Conservation (phyloP, 1,140 invertebrate species). For the Lepidostoma basale region DNA sequence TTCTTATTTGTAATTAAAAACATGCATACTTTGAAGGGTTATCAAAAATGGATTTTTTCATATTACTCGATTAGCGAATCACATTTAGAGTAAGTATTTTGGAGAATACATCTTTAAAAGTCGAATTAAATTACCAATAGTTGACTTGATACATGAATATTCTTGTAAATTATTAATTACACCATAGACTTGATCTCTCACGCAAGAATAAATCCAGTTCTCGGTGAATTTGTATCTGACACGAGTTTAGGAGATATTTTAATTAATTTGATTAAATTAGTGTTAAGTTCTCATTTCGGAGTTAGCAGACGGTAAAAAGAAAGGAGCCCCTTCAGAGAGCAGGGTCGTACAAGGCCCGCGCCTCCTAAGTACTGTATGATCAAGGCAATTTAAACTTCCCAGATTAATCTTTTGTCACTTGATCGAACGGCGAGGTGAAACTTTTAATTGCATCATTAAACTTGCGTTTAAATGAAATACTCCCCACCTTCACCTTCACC, state of each 20-base stretch:
- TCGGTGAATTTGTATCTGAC: too few relatives aligned
- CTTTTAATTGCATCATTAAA: constrained; percentile 45
- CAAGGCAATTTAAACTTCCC: constrained; percentile 42
- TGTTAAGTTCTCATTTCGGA: background rate
- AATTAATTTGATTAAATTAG: background rate
- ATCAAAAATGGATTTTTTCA: too few relatives aligned
- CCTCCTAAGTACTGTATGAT: background rate
- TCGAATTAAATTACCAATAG: too few relatives aligned
- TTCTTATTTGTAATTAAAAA: too few relatives aligned
- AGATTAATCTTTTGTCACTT: constrained; percentile 46
- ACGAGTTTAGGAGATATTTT: background rate
- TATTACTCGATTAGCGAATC: too few relatives aligned
- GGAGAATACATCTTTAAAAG: too few relatives aligned
- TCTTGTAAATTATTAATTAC: too few relatives aligned
- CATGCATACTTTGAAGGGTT: too few relatives aligned
- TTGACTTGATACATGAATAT: too few relatives aligned
- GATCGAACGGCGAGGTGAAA: constrained; percentile 36
- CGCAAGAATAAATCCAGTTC: too few relatives aligned
- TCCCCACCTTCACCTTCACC: background rate
- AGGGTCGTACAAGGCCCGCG: background rate
- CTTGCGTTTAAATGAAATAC: constrained; percentile 37
- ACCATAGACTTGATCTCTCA: too few relatives aligned
- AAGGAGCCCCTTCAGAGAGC: background rate
- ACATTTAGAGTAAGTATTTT: too few relatives aligned
- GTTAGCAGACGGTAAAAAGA: background rate